Evolutionary conservation across 2,113 vertebrate species (phyloP), one percentile per base, ranked within the genome.

Genomic region (Rhombomys opimus): DNA sequence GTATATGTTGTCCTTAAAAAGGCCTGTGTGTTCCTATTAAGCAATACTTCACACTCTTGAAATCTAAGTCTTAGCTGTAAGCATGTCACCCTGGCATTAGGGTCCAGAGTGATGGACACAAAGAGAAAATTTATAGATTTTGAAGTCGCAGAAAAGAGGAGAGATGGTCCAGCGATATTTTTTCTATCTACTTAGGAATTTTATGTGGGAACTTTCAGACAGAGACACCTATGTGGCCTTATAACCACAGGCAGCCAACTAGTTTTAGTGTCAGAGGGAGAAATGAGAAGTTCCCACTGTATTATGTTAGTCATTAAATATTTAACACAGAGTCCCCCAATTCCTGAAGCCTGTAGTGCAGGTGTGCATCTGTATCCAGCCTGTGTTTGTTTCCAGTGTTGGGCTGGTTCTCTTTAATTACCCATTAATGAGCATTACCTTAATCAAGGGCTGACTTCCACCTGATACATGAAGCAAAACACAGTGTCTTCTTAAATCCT

Each of bases 401-500:
- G 1, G 38, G 22, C 20, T n/a, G 0, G 35, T 87, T 87, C 38
- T 57, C 22, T 76, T 57, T 85, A 65, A 32, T 50, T 61, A 73
- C 7, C 4, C 5, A 23, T 18, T 68, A 35, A 30, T 41, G 59
- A 73, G 20, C 2, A 11, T 11, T 2, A 41, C 4, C 8, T 82
- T 38, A 20, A n/a, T 1, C 25, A 27, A 38, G 14, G 8, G 2
- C 11, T 68, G 0, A n/a, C 1, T 38, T 12, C 6, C 1, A 82
- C 6, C 10, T 61, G 7, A 93, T 15, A 46, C 46, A 46, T 46
- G 46, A 46, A 46, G 46, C 46, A 13, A 11, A 77, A 68, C n/a
- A 65, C 18, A 1, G 3, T 5, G 27, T n/a, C 14, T 68, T 54
- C 50, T 54, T 88, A 78, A 88, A 41, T 13, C 1, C 73, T n/a